Percentiles rank a stretch among this genome's conserved stretches.
Evolutionary conservation across 2,113 vertebrate species (phyloP).

Genomic region (Serinus canaria): DNA sequence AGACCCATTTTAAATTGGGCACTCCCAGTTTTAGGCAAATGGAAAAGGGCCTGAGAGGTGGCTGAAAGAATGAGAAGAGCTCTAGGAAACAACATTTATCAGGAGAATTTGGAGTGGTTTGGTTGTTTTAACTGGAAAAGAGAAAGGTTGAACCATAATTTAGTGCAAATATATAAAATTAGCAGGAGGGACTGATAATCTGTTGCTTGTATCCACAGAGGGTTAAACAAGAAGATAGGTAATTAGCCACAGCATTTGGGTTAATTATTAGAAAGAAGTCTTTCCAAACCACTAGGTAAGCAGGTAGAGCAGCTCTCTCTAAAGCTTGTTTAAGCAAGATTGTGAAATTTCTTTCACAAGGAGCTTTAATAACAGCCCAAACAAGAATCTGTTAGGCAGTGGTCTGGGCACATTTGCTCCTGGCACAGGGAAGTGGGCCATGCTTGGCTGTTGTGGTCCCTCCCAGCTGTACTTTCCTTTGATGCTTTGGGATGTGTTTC

Average conservation of each 20-base stretch:
- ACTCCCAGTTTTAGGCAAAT: neutral
- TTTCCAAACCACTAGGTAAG: slow-evolving; percentile 59
- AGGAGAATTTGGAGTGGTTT: neutral
- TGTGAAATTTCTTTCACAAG: slow-evolving; percentile 48
- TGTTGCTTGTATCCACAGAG: slow-evolving; percentile 5
- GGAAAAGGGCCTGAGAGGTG: neutral
- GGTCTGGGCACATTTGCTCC: neutral
- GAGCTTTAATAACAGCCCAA: slow-evolving; percentile 40
- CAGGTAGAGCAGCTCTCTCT: slow-evolving; percentile 50
- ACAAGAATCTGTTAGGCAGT: slow-evolving; percentile 6
- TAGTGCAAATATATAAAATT: neutral
- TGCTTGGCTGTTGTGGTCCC: neutral
- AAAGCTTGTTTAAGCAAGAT: slow-evolving; percentile 45
- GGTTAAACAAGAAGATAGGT: slow-evolving; percentile 31
- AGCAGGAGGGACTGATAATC: neutral
- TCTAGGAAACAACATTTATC: neutral
- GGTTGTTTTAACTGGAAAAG: neutral
- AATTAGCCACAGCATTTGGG: slow-evolving; percentile 35
- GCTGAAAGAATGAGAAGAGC: neutral
- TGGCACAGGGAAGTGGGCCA: neutral
- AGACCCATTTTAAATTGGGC: neutral
- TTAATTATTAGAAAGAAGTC: slow-evolving; percentile 55
- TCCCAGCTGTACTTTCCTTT: slow-evolving; percentile 51
- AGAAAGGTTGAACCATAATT: neutral
- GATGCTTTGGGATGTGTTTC: slow-evolving; percentile 54